These are phyloP conservation scores for Drosophila affinis DNA, from an alignment of 2,888 invertebrate species.

Conservation along the genomic window DNA sequence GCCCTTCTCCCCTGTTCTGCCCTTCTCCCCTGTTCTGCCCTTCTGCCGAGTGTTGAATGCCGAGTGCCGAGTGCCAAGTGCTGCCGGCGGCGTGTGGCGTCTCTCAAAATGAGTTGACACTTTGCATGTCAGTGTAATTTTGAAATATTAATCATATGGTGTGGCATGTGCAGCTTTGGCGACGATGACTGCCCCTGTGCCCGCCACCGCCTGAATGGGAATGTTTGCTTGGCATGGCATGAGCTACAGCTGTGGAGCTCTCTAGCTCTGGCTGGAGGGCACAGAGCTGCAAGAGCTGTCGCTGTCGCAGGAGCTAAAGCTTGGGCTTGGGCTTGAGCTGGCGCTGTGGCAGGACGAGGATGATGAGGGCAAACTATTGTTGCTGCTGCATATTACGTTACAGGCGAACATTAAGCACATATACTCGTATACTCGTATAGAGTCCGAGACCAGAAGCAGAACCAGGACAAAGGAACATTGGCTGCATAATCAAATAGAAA, in stretches of 20 bases:
- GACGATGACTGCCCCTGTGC: slow-evolving; percentile 42
- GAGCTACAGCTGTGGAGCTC: slow-evolving; percentile 20
- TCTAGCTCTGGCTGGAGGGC: too few species aligned
- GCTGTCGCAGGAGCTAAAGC: background rate
- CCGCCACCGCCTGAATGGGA: slow-evolving; percentile 24
- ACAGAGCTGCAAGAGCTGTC: slow-evolving; percentile 19
- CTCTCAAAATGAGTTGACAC: slow-evolving; percentile 76
- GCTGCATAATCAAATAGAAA: slow-evolving; percentile 78
- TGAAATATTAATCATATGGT: slow-evolving; percentile 75
- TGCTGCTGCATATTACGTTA: slow-evolving; percentile 67
- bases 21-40: too few species aligned
- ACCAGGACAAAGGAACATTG: slow-evolving; percentile 42
- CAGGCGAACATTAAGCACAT: slow-evolving; percentile 62
- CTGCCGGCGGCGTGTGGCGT: slow-evolving; percentile 47
- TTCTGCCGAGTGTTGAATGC: slow-evolving; percentile 17
- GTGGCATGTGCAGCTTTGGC: slow-evolving; percentile 60
- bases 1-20: slow-evolving; percentile 9
- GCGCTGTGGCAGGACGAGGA: slow-evolving; percentile 24
- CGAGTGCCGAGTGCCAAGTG: slow-evolving; percentile 36
- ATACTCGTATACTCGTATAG: slow-evolving; percentile 24
- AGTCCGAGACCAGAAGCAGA: slow-evolving; percentile 12
- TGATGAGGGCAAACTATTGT: slow-evolving; percentile 64
- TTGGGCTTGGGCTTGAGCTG: background rate
- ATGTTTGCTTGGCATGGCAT: slow-evolving; percentile 70
- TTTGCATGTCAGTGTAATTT: slow-evolving; percentile 79